A percentile compares a stretch with the other conserved stretches of the same genome.
These are phyloP conservation scores for Actinostola sp. DNA, from an alignment of 92 coral and sea anemone species.

Conservation along the genomic window DNA sequence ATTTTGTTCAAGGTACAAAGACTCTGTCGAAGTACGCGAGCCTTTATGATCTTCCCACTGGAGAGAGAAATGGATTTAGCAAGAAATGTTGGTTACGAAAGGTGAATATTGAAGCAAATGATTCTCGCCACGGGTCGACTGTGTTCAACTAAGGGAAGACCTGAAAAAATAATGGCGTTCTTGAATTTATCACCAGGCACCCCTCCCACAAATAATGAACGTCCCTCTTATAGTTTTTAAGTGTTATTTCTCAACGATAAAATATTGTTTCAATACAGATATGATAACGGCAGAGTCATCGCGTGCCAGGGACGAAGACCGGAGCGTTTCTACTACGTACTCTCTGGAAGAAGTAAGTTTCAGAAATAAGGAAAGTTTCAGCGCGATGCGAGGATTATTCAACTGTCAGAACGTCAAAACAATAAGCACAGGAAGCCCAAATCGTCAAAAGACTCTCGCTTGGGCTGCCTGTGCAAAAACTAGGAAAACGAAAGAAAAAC, in stretches of 20 bases:
- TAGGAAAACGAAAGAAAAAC: too few species aligned
- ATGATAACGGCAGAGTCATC: slow-evolving; percentile 76
- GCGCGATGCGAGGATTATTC: too few species aligned
- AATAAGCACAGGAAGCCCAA: background rate
- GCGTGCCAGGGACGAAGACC: slow-evolving; percentile 85
- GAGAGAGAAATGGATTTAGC: slow-evolving; percentile 83
- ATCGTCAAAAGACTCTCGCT: too few species aligned
- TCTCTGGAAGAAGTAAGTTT: slow-evolving; percentile 79
- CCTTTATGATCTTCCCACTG: slow-evolving; percentile 81
- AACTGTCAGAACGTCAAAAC: too few species aligned
- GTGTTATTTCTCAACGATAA: too few species aligned
- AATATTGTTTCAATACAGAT: slow-evolving; percentile 37
- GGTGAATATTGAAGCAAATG: slow-evolving; percentile 32
- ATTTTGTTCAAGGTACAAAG: slow-evolving; percentile 56
- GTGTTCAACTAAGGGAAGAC: too few species aligned
- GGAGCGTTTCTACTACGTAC: slow-evolving; percentile 76
- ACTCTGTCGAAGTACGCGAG: slow-evolving; percentile 81
- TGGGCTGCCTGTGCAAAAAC: too few species aligned
- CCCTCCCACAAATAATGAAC: too few species aligned
- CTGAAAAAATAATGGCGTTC: too few species aligned
- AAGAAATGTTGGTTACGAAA: slow-evolving; percentile 77
- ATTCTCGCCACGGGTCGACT: too few species aligned
- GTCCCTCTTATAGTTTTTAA: too few species aligned
- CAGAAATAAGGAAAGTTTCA: background rate
- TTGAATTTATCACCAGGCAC: too few species aligned